Conservation (phyloP, 2,113 vertebrate species). For the Tetrax tetrax region DNA sequence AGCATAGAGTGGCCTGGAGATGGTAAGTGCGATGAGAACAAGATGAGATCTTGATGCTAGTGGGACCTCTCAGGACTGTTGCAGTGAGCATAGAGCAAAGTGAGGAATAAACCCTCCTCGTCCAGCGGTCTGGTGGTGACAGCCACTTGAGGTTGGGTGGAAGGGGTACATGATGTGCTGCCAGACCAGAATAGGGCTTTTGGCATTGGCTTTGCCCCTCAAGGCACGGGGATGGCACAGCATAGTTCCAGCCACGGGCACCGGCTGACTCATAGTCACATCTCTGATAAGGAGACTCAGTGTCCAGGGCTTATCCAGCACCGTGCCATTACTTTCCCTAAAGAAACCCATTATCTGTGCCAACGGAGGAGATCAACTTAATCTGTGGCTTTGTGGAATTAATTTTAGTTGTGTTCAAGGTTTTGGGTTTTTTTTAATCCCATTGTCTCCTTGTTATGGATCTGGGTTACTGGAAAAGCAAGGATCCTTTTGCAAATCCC, state of each 20-base stretch:
- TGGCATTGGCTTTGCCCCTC: neutral
- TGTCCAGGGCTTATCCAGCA: neutral
- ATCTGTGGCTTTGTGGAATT: neutral
- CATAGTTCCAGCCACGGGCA: neutral
- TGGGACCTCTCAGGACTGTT: neutral
- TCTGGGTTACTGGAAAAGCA: neutral
- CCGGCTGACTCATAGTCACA: neutral
- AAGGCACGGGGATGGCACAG: neutral
- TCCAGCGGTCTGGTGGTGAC: rapidly evolving
- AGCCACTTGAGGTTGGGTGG: rapidly evolving
- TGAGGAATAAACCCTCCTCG: neutral
- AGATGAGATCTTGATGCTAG: neutral
- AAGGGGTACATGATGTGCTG: rapidly evolving
- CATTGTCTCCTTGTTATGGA: neutral
- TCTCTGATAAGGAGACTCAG: neutral
- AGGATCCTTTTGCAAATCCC: neutral
- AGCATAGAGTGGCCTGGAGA: neutral
- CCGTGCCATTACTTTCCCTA: neutral
- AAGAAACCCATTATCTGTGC: neutral
- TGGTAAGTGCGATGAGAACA: slow-evolving; percentile 4
- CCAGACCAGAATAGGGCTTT: neutral
- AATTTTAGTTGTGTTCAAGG: neutral
- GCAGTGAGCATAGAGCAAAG: neutral
- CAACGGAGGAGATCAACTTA: rapidly evolving
- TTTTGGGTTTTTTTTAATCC: neutral